A percentile compares a stretch with the other conserved stretches of the same genome.
Conservation (phyloP, 1,140 invertebrate genomes). For the Papilio aristodemus region DNA sequence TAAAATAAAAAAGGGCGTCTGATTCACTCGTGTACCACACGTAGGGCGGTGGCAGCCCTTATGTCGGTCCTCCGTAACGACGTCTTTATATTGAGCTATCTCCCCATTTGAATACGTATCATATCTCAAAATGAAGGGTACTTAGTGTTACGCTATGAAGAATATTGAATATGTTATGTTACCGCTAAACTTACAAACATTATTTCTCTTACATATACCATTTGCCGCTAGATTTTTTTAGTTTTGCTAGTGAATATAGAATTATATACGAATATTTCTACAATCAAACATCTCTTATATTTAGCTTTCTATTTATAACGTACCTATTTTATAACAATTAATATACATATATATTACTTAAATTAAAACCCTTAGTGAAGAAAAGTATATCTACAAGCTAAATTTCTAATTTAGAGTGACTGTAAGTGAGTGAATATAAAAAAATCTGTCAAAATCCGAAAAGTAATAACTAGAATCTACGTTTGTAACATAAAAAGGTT, state of each 20-base stretch:
- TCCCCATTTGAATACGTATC: slow-evolving; percentile 65
- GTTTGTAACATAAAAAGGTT: slow-evolving; percentile 21
- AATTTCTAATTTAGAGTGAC: not conserved
- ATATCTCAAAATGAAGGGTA: slow-evolving; percentile 59
- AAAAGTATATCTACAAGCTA: too few relatives aligned
- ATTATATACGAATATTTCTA: too few relatives aligned
- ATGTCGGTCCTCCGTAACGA: slow-evolving; percentile 55
- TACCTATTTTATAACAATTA: too few relatives aligned
- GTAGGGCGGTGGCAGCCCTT: slow-evolving; percentile 44
- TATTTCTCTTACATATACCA: slow-evolving; percentile 1
- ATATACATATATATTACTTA: too few relatives aligned
- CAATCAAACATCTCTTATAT: too few relatives aligned
- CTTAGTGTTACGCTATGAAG: slow-evolving; percentile 58
- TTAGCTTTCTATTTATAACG: too few relatives aligned
- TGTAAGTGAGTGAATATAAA: too few relatives aligned
- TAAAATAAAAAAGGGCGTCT: slow-evolving; percentile 75
- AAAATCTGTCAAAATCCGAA: too few relatives aligned
- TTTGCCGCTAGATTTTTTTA: not conserved
- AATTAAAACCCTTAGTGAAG: too few relatives aligned
- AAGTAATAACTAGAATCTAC: slow-evolving; percentile 20
- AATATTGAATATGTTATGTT: slow-evolving; percentile 48
- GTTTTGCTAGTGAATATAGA: not conserved
- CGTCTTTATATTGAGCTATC: slow-evolving; percentile 62
- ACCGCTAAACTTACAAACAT: slow-evolving; percentile 9
- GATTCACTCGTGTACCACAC: slow-evolving; percentile 69